phyloP scores from a whole-genome alignment of 2,797 vertebrate genomes.

The Acanthornis magna region DNA sequence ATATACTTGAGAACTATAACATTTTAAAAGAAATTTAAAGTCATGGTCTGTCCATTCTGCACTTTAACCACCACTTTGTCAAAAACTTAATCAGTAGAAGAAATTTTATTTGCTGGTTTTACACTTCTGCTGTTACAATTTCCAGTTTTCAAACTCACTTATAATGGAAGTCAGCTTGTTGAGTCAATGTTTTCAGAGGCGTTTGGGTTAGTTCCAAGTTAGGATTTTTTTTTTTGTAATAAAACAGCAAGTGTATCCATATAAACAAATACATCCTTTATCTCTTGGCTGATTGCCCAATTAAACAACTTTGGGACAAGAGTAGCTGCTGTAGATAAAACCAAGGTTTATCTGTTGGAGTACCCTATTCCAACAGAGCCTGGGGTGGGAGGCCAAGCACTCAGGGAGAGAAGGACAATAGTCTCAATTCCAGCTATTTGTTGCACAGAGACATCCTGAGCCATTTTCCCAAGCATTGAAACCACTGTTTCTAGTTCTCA shows the following conservation, averaged over 20 bases:
- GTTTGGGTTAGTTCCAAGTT: neutral
- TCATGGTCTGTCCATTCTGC: neutral
- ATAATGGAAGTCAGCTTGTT: neutral
- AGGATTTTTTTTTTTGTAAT: neutral
- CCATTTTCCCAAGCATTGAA: neutral
- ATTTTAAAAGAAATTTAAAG: neutral
- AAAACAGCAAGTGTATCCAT: neutral
- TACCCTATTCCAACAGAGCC: neutral
- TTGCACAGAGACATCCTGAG: neutral
- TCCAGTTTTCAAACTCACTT: neutral
- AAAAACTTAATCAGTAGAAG: neutral
- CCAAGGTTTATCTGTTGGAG: neutral
- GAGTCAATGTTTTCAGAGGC: neutral
- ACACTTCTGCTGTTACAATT: neutral
- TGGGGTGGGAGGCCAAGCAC: neutral
- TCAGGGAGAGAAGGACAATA: neutral
- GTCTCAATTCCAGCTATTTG: neutral
- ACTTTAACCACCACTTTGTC: neutral
- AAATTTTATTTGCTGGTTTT: neutral
- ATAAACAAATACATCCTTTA: neutral
- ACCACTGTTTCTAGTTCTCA: neutral
- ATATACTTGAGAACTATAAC: neutral
- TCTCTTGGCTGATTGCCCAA: rapidly evolving
- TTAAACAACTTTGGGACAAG: neutral
- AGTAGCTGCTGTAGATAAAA: neutral